Conservation (phyloP, 1,140 invertebrate species). For the Leptinotarsa undecemlineata region DNA sequence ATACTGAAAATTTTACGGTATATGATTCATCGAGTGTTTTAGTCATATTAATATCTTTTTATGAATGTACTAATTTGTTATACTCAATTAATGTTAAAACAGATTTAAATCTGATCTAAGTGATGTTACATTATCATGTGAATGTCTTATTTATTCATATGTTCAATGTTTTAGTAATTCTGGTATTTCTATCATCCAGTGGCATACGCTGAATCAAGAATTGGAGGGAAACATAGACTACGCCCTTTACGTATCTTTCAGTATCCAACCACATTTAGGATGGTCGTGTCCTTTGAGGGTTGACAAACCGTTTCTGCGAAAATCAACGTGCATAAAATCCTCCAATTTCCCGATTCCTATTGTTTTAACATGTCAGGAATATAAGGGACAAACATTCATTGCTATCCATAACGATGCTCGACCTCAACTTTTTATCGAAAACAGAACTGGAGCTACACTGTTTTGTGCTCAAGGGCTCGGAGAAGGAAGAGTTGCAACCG, state of each 20-base stretch:
- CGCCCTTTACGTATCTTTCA: conserved; percentile 53
- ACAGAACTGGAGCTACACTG: conserved; percentile 44
- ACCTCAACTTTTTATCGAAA: conserved; percentile 57
- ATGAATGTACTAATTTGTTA: no score
- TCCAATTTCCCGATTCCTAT: conserved; percentile 52
- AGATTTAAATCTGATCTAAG: not conserved
- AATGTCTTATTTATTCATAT: no score
- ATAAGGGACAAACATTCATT: conserved; percentile 63
- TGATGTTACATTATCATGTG: no score
- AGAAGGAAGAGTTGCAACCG: conserved; percentile 37
- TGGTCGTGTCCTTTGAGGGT: conserved; percentile 63
- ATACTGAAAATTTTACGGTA: no score
- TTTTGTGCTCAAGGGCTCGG: conserved; percentile 46
- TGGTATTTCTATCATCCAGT: conserved; percentile 59
- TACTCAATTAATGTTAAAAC: no score
- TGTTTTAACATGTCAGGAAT: conserved; percentile 60
- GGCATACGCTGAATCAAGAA: conserved; percentile 49
- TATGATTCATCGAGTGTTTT: no score
- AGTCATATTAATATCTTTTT: no score
- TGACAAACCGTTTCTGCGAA: conserved; percentile 57
- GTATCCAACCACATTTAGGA: conserved; percentile 52
- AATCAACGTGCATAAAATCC: conserved; percentile 55
- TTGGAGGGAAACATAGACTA: conserved; percentile 45
- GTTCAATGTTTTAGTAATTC: conserved; percentile 50
- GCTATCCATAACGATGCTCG: conserved; percentile 62